phyloP scores from a whole-genome alignment of 2,888 invertebrate species.

The Girardia tigrina region DNA sequence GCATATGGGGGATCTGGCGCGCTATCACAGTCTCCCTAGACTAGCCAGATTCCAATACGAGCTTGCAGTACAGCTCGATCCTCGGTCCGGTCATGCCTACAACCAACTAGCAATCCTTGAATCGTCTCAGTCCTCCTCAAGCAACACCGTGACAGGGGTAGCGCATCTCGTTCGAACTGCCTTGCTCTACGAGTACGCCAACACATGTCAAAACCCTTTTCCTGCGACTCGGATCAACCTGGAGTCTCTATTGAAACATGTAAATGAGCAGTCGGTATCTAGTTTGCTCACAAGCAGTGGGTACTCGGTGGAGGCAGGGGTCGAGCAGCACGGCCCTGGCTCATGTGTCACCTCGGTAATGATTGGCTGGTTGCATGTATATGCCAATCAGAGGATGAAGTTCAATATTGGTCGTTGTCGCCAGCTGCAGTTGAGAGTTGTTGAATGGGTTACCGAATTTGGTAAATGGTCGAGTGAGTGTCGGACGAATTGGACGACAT shows the following conservation, averaged over 20 bases:
- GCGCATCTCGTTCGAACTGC: conserved; percentile 67
- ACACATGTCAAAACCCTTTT: conserved; percentile 70
- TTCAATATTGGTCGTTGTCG: background rate
- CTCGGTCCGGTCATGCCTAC: conserved; percentile 65
- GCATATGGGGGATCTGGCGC: conserved; percentile 68
- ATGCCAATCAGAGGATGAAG: background rate
- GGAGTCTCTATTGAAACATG: conserved; percentile 58
- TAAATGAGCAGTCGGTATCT: conserved; percentile 11
- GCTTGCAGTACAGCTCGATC: conserved; percentile 50
- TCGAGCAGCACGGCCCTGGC: too few relatives aligned
- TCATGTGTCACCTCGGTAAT: background rate
- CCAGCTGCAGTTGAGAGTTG: background rate
- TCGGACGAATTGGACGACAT: background rate
- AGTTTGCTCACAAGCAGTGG: conserved; percentile 1
- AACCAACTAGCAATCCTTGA: conserved; percentile 70
- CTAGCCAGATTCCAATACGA: conserved; percentile 70
- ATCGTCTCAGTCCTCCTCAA: conserved; percentile 54
- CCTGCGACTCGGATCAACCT: conserved; percentile 69
- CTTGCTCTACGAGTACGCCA: conserved; percentile 70
- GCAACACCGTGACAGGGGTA: background rate
- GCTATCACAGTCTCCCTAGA: conserved; percentile 66
- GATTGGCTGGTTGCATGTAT: background rate
- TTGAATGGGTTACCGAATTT: background rate
- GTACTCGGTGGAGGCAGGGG: background rate
- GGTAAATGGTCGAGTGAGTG: background rate